These are phyloP conservation scores for Tipula vernalis DNA, from an alignment of 2,888 invertebrate species.

Conservation along the genomic window DNA sequence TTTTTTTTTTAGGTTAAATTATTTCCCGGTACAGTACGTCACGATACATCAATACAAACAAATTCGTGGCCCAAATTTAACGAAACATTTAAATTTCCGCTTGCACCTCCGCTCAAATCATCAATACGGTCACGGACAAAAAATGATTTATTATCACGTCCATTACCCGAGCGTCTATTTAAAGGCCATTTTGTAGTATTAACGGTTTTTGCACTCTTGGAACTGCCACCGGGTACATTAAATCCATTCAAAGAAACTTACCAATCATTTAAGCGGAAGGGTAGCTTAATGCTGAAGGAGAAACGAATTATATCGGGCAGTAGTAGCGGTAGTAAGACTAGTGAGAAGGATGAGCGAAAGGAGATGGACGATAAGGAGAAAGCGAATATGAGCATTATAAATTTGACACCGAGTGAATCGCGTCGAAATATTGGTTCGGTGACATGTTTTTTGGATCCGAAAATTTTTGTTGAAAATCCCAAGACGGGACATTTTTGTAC, in stretches of 20 bases:
- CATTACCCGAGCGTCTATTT: conserved; percentile 29
- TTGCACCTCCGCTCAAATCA: conserved; percentile 39
- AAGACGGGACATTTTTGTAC: conserved; percentile 25
- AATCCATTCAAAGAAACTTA: conserved; percentile 14
- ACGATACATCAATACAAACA: conserved; percentile 58
- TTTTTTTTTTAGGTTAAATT: conserved; percentile 49
- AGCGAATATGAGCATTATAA: conserved; percentile 16
- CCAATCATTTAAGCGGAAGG: conserved; percentile 26
- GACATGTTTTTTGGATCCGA: conserved; percentile 34
- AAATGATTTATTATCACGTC: conserved; percentile 14
- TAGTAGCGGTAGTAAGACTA: not conserved
- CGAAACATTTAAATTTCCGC: conserved; percentile 59
- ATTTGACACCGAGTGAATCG: conserved; percentile 30
- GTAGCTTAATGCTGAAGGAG: conserved; percentile 24
- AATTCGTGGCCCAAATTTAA: conserved; percentile 72
- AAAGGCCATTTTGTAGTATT: conserved; percentile 35
- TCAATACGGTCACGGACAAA: conserved; percentile 18
- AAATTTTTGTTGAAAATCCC: conserved; percentile 29
- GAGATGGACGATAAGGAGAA: conserved; percentile 13
- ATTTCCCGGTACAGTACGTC: conserved; percentile 63
- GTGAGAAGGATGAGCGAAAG: not conserved
- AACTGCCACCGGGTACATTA: conserved; percentile 27
- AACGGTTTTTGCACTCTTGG: conserved; percentile 34
- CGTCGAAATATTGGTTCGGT: conserved; percentile 34
- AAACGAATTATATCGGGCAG: not conserved